phyloP scores from a whole-genome alignment of 2,888 invertebrate genomes.

The Polydesmus complanatus region DNA sequence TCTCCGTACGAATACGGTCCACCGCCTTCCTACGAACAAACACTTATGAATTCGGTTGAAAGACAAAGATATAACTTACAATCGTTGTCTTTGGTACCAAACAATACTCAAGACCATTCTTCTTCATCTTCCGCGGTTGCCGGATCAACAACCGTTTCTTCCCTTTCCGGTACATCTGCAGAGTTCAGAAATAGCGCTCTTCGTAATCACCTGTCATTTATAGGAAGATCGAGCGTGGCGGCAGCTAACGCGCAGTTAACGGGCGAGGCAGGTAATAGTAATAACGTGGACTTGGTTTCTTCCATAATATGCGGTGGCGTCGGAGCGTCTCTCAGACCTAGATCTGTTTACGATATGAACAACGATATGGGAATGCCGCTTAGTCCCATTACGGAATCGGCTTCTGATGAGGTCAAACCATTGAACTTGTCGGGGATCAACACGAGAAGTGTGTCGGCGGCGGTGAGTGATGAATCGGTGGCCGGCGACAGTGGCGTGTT shows the following conservation, averaged over 20 bases:
- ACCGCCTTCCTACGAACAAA: conserved; percentile 50
- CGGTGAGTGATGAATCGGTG: conserved; percentile 92
- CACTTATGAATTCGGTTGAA: conserved; percentile 33
- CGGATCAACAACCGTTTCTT: not conserved
- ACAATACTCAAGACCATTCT: not conserved
- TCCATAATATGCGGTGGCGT: not conserved
- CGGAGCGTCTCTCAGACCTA: conserved; percentile 11
- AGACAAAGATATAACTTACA: conserved; percentile 13
- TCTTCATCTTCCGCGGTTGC: too few species aligned
- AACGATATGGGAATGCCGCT: conserved; percentile 32
- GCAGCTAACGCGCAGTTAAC: conserved; percentile 12
- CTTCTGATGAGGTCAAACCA: conserved; percentile 19
- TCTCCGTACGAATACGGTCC: conserved; percentile 46
- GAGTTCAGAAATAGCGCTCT: not conserved
- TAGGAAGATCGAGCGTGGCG: conserved; percentile 5
- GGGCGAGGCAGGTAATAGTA: conserved; percentile 6
- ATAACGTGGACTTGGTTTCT: not conserved
- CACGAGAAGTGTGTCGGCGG: conserved; percentile 77
- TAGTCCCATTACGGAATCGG: conserved; percentile 33
- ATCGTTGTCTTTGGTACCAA: not conserved
- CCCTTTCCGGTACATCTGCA: too few species aligned
- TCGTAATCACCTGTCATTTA: conserved; percentile 6
- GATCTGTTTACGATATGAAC: conserved; percentile 18
- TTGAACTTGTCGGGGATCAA: conserved; percentile 49
- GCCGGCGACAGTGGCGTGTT: conserved; percentile 52